Conservation (phyloP, 2,888 invertebrate genomes). For the Nymphalis urticae region DNA sequence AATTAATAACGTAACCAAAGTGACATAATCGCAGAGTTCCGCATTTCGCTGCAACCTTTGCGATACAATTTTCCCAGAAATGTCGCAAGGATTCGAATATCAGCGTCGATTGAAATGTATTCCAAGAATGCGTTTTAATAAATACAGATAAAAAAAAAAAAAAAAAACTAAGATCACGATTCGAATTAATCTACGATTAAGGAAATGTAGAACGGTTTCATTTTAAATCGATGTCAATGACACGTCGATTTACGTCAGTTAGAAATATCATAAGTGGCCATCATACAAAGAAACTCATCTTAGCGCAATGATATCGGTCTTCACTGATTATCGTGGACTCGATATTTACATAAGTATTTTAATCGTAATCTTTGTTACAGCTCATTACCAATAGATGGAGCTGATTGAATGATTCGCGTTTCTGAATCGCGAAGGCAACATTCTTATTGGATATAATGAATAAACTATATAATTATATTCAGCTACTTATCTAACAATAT, state of each 20-base stretch:
- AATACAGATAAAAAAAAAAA: neutral
- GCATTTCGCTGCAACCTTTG: neutral
- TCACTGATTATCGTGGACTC: too few relatives aligned
- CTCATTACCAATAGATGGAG: too few relatives aligned
- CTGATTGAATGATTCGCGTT: too few relatives aligned
- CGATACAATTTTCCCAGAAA: slow-evolving; percentile 4
- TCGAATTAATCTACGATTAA: slow-evolving; percentile 2
- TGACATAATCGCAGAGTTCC: neutral
- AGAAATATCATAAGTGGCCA: neutral
- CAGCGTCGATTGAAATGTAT: neutral
- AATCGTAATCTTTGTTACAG: too few relatives aligned
- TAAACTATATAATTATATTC: too few relatives aligned
- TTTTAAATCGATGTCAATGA: slow-evolving; percentile 10
- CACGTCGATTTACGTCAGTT: slow-evolving; percentile 2
- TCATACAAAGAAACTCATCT: too few relatives aligned
- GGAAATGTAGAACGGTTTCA: slow-evolving; percentile 3
- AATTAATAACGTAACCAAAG: neutral
- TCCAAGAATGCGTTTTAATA: neutral
- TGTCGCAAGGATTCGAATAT: neutral
- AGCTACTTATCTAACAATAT: too few relatives aligned
- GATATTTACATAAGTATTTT: too few relatives aligned
- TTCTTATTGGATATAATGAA: too few relatives aligned
- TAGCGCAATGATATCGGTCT: too few relatives aligned
- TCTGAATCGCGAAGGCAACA: too few relatives aligned
- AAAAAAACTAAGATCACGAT: slow-evolving; percentile 1